Conservation (phyloP, 2,888 invertebrate genomes). For the Scelioninae gen. 1 region DNA sequence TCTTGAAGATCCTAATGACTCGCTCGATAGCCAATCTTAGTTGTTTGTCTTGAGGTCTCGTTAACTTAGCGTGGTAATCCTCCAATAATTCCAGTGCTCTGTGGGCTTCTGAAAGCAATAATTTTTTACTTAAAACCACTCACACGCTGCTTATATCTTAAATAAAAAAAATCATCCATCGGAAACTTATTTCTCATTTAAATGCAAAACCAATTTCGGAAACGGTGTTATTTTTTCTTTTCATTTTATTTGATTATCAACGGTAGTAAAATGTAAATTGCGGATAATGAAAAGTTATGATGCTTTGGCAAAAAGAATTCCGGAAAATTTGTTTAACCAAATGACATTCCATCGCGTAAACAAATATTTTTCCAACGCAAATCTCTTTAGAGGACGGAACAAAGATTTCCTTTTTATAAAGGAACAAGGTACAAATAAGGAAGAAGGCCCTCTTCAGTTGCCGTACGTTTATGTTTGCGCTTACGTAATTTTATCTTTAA, state of each 20-base stretch:
- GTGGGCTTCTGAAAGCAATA: conserved; percentile 93
- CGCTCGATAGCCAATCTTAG: conserved; percentile 97
- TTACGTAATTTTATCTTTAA: conserved; percentile 62
- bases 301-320: too few species aligned
- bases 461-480: conserved; percentile 46
- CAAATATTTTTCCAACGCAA: too few species aligned
- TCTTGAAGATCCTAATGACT: conserved; percentile 99
- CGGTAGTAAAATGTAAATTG: too few species aligned
- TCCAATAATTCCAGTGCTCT: conserved; percentile 98
- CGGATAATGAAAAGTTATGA: too few species aligned
- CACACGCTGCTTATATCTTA: neutral
- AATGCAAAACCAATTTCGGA: neutral
- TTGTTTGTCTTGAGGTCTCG: conserved; percentile 97
- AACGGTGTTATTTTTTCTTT: too few species aligned
- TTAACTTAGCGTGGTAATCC: conserved; percentile 98
- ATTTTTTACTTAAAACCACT: conserved; percentile 21
- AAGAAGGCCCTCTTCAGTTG: conserved; percentile 30
- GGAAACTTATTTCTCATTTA: conserved; percentile 19
- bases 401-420: conserved; percentile 56
- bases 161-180: conserved; percentile 13
- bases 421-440: conserved; percentile 48
- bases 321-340: too few species aligned
- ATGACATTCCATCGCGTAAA: too few species aligned
- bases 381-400: neutral
- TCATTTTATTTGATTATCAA: too few species aligned